Conservation (phyloP, 2,113 vertebrate genomes). For the Myotis lucifugus region DNA sequence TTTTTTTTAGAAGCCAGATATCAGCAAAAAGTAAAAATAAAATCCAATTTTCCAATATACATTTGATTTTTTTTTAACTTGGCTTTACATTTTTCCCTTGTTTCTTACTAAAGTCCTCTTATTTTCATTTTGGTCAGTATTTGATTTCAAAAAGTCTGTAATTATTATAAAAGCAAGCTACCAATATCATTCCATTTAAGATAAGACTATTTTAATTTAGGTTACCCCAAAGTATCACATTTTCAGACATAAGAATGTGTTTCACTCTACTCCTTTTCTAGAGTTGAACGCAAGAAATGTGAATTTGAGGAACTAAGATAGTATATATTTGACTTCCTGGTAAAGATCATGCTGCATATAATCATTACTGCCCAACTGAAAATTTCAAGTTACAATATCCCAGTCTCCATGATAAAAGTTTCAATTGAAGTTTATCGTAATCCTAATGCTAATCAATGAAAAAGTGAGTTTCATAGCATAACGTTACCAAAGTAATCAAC, state of each 20-base stretch:
- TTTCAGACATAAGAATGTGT: constrained; percentile 43
- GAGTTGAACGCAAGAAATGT: constrained; percentile 58
- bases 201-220: constrained; percentile 25
- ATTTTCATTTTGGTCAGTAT: constrained; percentile 49
- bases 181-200: constrained; percentile 33
- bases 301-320: constrained; percentile 51
- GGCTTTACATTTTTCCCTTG: constrained; percentile 33
- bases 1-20: background rate
- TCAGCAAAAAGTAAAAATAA: constrained; percentile 56
- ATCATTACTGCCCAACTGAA: constrained; percentile 41
- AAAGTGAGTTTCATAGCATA: constrained; percentile 39
- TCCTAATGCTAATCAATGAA: constrained; percentile 51
- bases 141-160: constrained; percentile 38
- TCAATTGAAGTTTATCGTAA: background rate
- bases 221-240: constrained; percentile 1
- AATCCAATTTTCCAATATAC: background rate
- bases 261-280: constrained; percentile 41
- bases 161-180: constrained; percentile 45
- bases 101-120: constrained; percentile 31
- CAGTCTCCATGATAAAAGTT: constrained; percentile 20
- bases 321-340: constrained; percentile 22
- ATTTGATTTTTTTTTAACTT: background rate
- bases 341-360: constrained; percentile 53
- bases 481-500: constrained; percentile 56
- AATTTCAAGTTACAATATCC: constrained; percentile 47